Base-by-base conservation (phyloP, 2,797 vertebrate species). In the Chelidonichthys spinosus region DNA sequence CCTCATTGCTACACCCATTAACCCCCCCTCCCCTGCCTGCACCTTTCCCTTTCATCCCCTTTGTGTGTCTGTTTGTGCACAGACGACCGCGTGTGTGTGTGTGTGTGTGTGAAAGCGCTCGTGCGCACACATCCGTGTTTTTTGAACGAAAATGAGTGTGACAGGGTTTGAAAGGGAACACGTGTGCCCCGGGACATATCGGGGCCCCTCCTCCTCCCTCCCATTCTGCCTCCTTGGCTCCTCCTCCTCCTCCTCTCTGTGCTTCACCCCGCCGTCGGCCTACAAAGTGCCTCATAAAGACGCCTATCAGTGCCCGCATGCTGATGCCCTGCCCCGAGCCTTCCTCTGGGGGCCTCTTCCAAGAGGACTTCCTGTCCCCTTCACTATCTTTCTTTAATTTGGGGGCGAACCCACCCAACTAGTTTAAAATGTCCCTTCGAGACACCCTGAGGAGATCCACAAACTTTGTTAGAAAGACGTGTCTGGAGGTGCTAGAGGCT, bases 161-260 rank as follows among this genome's bases (percentile, higher is more conserved):
- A 89, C 86, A 86, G 75, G 79, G 74, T 88, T 85, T 91, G 90
- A 90, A 92, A 92, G 87, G 82, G 92, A 92, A 91, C 90, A 92
- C 87, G 89, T 91, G 90, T 92, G 89, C 90, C 87, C 85, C 72
- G 61, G 84, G 85, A 89, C 81, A 89, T 88, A 77, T 74, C 43
- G 15, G 39, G 80, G 77, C 62, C 73, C 85, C 67, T 70, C 78
- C 81, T 49, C 70, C 64, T 74, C 59, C 72, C 82, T 77, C 55
- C 68, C 54, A 53, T 72, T 81, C 76, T 74, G 50, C 79, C 78
- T 76, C 76, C 74, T 84, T 68, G 46, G 79, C 82, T 72, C 84
- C 82, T 71, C 83, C 78, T 72, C 68, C 17, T 53, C 59, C 59
- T 76, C 63, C 50, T 43, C 74, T 14, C 67, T 68, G 50, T 64